Evolutionary conservation across 1,140 invertebrate species (phyloP).

Genomic region (Eulimnadia texana): DNA sequence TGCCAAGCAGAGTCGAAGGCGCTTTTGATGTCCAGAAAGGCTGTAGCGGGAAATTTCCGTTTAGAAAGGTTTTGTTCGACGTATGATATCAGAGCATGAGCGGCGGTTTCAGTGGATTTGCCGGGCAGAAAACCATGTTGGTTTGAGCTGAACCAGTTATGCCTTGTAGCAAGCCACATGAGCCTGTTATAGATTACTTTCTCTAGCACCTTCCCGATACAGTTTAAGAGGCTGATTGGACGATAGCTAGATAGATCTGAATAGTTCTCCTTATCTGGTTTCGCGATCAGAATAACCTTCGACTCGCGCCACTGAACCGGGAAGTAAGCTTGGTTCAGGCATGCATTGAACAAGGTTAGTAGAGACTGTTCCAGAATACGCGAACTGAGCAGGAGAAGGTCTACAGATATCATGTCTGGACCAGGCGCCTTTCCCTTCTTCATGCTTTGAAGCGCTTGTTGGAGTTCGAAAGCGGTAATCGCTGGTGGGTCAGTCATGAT

Average conservation of each 20-base stretch:
- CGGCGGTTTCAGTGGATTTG: constrained; percentile 5
- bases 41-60: constrained; percentile 20
- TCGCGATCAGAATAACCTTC: background rate
- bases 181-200: background rate
- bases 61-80: constrained; percentile 18
- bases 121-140: background rate
- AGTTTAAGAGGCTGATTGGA: background rate
- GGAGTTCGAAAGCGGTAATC: background rate
- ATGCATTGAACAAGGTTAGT: constrained; percentile 21
- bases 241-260: background rate
- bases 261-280: background rate
- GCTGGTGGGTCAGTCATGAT: background rate
- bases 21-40: constrained; percentile 22
- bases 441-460: background rate
- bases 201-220: background rate
- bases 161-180: background rate
- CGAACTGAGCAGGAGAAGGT: constrained; percentile 25
- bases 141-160: background rate
- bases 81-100: background rate
- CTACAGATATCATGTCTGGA: constrained; percentile 23
- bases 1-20: constrained; percentile 1
- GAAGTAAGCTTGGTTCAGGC: constrained; percentile 13
- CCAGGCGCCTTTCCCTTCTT: constrained; percentile 24
- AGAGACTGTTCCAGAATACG: constrained; percentile 22
- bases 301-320: constrained; percentile 18